Evolutionary conservation across 2,797 vertebrate genomes (phyloP).

Genomic region (Acrocephalus scirpaceus): DNA sequence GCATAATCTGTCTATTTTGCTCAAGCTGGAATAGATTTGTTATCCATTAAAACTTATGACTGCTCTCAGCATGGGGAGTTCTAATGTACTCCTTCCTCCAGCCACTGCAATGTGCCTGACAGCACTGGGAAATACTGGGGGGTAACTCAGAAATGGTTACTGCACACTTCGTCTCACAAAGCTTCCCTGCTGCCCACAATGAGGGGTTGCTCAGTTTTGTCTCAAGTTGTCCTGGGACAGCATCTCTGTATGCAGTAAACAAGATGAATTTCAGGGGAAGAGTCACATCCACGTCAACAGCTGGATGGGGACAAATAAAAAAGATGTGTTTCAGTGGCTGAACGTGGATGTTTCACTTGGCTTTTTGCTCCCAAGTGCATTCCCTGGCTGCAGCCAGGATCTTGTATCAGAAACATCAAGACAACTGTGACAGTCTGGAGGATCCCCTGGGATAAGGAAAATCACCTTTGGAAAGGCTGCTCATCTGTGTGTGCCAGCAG

Average conservation of each 20-base stretch:
- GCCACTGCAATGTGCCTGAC: neutral
- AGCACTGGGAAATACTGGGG: neutral
- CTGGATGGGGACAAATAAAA: neutral
- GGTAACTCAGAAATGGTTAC: neutral
- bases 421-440: neutral
- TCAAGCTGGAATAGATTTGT: neutral
- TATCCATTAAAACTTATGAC: neutral
- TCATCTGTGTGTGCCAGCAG: neutral
- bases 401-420: neutral
- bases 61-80: neutral
- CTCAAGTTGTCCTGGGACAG: neutral
- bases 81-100: neutral
- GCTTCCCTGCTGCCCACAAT: fast-evolving
- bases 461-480: neutral
- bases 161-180: neutral
- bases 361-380: neutral
- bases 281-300: neutral
- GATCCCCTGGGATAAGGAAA: neutral
- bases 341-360: neutral
- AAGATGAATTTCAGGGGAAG: neutral
- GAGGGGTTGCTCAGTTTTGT: neutral
- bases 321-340: neutral
- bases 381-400: neutral
- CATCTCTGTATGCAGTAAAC: neutral
- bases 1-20: neutral